phyloP scores from a whole-genome alignment of 2,113 vertebrate genomes.

The Periophthalmodon schlosseri region DNA sequence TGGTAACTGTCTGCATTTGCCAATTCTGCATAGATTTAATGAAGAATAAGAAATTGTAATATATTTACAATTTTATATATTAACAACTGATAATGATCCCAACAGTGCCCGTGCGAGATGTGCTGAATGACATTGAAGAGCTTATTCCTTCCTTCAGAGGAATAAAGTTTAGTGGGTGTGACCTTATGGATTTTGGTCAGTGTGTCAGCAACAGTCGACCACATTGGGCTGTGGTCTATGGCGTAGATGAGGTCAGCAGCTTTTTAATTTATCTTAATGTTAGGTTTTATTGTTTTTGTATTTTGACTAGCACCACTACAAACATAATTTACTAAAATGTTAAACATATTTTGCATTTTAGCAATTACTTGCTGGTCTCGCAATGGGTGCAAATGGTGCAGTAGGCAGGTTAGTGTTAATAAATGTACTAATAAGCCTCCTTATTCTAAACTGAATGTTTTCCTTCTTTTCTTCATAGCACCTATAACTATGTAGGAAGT shows the following conservation, averaged over 20 bases:
- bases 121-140: conserved; percentile 83
- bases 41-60: background rate
- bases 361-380: conserved; percentile 88
- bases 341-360: conserved; percentile 53
- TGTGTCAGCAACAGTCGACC: conserved; percentile 77
- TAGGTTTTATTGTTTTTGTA: background rate
- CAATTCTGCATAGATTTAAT: background rate
- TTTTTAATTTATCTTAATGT: background rate
- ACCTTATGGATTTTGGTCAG: conserved; percentile 91
- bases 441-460: background rate
- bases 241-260: conserved; percentile 88
- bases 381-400: conserved; percentile 86
- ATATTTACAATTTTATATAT: background rate
- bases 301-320: background rate
- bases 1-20: conserved; percentile 75
- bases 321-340: conserved; percentile 1
- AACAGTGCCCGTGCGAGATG: conserved; percentile 82
- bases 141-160: conserved; percentile 89
- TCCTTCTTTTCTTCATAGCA: conserved; percentile 72
- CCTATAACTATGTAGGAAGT: conserved; percentile 90
- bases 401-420: conserved; percentile 86
- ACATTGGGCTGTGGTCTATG: conserved; percentile 82
- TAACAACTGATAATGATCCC: background rate
- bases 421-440: background rate
- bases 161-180: conserved; percentile 85